A percentile compares a stretch with the other conserved stretches of the same genome.
These are phyloP conservation scores for Cylloceria caligata DNA, from an alignment of 2,888 invertebrate genomes.

Conservation along the genomic window DNA sequence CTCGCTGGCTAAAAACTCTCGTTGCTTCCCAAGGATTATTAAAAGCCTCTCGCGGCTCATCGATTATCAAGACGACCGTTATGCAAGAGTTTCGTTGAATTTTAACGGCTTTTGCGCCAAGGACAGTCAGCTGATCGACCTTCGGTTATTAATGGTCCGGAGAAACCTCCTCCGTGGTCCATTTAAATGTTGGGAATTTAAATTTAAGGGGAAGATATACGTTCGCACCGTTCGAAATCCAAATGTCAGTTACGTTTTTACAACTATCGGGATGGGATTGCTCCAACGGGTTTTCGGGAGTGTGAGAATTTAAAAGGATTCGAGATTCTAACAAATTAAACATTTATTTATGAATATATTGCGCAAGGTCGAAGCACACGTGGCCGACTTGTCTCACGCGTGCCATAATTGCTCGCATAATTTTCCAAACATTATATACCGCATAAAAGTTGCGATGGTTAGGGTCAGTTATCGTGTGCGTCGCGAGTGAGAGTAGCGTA, in stretches of 20 bases:
- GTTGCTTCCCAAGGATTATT: conserved; percentile 64
- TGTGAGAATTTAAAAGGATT: conserved; percentile 1
- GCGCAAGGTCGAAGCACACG: conserved; percentile 35
- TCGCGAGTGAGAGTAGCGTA: conserved; percentile 38
- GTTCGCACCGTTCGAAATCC: neutral
- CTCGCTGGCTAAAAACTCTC: conserved; percentile 66
- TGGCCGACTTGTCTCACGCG: conserved; percentile 51
- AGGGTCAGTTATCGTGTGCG: conserved; percentile 54
- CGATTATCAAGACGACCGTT: conserved; percentile 61
- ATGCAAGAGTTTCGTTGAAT: conserved; percentile 33
- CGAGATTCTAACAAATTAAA: neutral
- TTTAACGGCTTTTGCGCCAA: conserved; percentile 59
- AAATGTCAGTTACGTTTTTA: conserved; percentile 3
- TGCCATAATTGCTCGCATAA: conserved; percentile 65
- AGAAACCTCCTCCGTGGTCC: conserved; percentile 14
- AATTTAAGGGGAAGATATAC: conserved; percentile 31
- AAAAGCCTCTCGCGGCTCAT: conserved; percentile 49
- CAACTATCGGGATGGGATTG: conserved; percentile 5
- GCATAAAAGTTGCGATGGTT: conserved; percentile 56
- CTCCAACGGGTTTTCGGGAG: neutral
- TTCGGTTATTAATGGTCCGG: conserved; percentile 56
- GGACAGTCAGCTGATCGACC: conserved; percentile 54
- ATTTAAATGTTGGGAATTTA: conserved; percentile 62
- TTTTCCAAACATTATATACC: conserved; percentile 36
- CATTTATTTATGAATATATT: conserved; percentile 12